Evolutionary conservation across 2,797 vertebrate species (phyloP), one percentile per base, ranked within the genome.

Genomic region (Eulemur albifrons): DNA sequence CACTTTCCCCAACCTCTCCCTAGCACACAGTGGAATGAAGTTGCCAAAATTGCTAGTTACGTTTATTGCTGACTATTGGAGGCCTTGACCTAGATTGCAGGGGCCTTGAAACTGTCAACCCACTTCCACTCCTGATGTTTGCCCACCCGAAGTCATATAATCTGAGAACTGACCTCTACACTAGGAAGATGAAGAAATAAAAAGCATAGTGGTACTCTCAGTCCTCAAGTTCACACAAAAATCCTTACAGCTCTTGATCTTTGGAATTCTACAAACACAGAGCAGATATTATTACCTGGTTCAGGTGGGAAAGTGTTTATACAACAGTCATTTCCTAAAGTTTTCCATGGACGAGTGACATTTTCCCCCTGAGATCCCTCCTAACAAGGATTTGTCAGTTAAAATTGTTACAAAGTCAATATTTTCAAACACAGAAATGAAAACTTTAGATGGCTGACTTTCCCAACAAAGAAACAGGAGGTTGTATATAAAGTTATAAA

Each of bases 381-480:
- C 38, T 35, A 38, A 77, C 10, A 77, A 90, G 38, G 15, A 35
- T 63, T 63, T 77, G 40, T 61, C 54, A 32, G 23, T 61, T 86
- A 94, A 92, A 84, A 73, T 23, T 73, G 76, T 90, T 30, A 87
- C 15, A 52, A 88, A 61, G n/a, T 20, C 79, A 76, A 0, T 72
- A 89, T 38, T 93, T 96, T 59, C 52, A 90, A 85, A 93, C 5
- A 84, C 0, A 77, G 21, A 87, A 93, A 88, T 75, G 65, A 82
- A 67, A 89, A 81, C 40, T 54, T n/a, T 12, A 57, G 59, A 13
- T 61, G 32, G 45, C 30, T 48, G 38, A 23, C 40, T 93, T 93
- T 73, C 45, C 38, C 88, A 75, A 80, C 4, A 65, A 73, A 90
- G 38, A 88, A 95, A 88, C 13, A 32, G 52, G 54, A 63, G 17